A percentile compares a stretch with the other conserved stretches of the same genome.
phyloP scores from a whole-genome alignment of 2,888 invertebrate species.

The Cerastis rubricosa region DNA sequence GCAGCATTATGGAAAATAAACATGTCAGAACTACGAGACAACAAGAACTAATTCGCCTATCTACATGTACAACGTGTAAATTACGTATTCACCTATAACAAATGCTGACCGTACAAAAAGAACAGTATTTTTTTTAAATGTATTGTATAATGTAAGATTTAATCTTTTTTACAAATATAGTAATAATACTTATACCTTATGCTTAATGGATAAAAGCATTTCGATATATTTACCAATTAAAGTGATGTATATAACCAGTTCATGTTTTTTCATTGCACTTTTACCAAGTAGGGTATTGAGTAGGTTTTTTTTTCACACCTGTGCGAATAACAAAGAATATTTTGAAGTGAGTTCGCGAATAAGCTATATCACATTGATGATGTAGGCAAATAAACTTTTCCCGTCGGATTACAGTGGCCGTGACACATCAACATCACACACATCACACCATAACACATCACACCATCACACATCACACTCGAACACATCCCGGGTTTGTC shows the following conservation, averaged over 20 bases:
- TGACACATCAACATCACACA: background rate
- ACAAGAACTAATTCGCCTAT: background rate
- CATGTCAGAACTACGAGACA: background rate
- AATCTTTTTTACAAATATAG: conserved; percentile 43
- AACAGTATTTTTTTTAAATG: conserved; percentile 36
- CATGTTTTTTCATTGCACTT: conserved; percentile 28
- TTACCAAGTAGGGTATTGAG: background rate
- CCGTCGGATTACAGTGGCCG: background rate
- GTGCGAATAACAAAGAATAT: conserved; percentile 3
- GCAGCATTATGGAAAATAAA: conserved; percentile 25
- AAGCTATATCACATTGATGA: background rate
- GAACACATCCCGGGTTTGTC: background rate
- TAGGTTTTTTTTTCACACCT: background rate
- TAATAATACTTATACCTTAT: conserved; percentile 51
- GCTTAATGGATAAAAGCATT: conserved; percentile 30
- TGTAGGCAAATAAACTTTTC: background rate
- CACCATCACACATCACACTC: no score
- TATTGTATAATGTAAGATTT: conserved; percentile 28
- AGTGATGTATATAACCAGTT: background rate
- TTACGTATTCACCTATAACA: background rate
- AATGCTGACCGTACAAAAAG: conserved; percentile 32
- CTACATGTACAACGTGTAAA: background rate
- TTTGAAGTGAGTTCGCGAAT: background rate
- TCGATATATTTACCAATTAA: conserved; percentile 28
- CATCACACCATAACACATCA: no score